Base-by-base conservation (phyloP, 2,888 invertebrate species). In the Trissolcus brochymenae region DNA sequence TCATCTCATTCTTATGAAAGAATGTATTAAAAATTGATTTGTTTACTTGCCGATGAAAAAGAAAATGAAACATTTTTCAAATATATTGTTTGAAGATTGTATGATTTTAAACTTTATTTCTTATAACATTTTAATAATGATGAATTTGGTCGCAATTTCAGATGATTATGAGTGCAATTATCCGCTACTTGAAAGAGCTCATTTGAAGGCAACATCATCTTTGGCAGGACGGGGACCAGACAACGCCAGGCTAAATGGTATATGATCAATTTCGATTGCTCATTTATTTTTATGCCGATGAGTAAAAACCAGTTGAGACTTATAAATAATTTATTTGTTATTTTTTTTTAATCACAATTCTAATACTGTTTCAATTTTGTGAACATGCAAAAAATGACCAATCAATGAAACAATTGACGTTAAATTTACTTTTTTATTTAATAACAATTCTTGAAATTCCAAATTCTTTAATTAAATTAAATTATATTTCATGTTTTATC, bases 191-290 rank as follows among this genome's bases (percentile, higher is more conserved):
- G 93, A 94, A 17, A 92, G 90, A 83, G 93, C 96, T 77, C 93
- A 91, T 76, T 89, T 97, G 80, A 93, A 92, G 78, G 96, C 96
- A 29, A 96, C 96, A 50, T 95, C 96, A 16, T 94, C 93, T 81
- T 90, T 96, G 74, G 91, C 93, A 59, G 95, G 95, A 82, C 92
- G 96, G 87, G 96, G 95, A 74, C 94, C 97, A n/a, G 92, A 94
- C 77, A 95, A 96, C 91, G 96, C 96, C 43, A 92, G 92, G 85
- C 91, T 97, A 83, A 93, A 96, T 91, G 96, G 96, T 96, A 92
- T 35, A 35, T 35, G 7, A 35, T 11, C 35, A 35, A 35, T 11
- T 11, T 1, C 9, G 7, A 35, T 35, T 9, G 11, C 9, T 35
- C 35, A 35, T 35, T 35, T 11, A 35, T 11, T 35, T 35, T 35